Percentiles rank a stretch among this genome's conserved stretches.
Conservation (phyloP, 1,140 invertebrate species). For the Uloborus diversus region DNA sequence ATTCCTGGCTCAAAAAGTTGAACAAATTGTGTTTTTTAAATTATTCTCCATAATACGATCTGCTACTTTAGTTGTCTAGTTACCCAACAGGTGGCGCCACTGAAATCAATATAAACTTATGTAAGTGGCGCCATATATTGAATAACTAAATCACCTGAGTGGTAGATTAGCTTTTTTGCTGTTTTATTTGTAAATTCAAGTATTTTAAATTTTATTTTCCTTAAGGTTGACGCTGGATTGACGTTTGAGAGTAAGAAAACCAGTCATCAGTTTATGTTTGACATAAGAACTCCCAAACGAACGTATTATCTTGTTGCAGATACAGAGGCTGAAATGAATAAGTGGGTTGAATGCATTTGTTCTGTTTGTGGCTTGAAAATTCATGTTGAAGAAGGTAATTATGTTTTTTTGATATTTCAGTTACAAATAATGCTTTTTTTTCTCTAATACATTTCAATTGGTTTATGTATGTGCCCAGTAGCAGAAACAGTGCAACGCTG, state of each 20-base stretch:
- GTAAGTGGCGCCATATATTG: too few relatives aligned
- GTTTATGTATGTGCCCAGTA: too few relatives aligned
- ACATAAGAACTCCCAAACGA: conserved; percentile 85
- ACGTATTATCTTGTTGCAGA: conserved; percentile 92
- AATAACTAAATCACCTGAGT: too few relatives aligned
- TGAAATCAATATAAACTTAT: too few relatives aligned
- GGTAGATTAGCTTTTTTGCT: not conserved
- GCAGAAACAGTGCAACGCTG: too few relatives aligned
- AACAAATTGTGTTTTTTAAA: too few relatives aligned
- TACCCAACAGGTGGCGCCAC: too few relatives aligned
- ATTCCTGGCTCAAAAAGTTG: too few relatives aligned
- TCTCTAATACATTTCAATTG: conserved; percentile 62
- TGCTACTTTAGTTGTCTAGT: too few relatives aligned
- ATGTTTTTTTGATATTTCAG: conserved; percentile 9
- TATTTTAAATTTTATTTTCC: conserved; percentile 32
- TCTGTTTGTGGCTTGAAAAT: conserved; percentile 88
- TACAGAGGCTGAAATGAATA: conserved; percentile 89
- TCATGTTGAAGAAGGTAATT: conserved; percentile 72
- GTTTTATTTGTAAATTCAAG: not conserved
- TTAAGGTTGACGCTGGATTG: conserved; percentile 83
- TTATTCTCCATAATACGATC: too few relatives aligned
- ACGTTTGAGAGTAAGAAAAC: conserved; percentile 81
- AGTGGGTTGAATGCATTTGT: conserved; percentile 94
- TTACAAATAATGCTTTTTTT: conserved; percentile 18
- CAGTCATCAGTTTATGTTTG: conserved; percentile 85